A percentile compares a stretch with the other conserved stretches of the same genome.
Conservation (phyloP, 2,797 vertebrate species). For the Semaprochilodus insignis region DNA sequence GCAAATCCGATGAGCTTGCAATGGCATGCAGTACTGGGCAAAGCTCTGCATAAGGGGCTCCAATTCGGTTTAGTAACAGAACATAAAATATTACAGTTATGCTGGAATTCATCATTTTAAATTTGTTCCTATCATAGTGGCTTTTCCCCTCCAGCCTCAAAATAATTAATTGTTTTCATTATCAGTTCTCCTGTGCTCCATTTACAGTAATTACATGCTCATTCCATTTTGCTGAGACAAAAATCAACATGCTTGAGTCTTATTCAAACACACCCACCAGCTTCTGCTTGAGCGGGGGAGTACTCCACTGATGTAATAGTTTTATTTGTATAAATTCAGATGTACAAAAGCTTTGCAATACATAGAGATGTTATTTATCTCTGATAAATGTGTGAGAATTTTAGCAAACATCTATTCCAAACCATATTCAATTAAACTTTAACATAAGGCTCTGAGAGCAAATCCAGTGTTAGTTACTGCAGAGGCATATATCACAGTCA, state of each 20-base stretch:
- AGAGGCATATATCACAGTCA: background rate
- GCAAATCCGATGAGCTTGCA: background rate
- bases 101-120: conserved; percentile 8
- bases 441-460: background rate
- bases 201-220: conserved; percentile 69
- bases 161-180: conserved; percentile 78
- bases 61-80: background rate
- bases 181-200: conserved; percentile 67
- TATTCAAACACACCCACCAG: background rate
- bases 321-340: background rate
- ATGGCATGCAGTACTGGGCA: background rate
- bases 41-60: background rate
- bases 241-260: conserved; percentile 62
- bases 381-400: background rate
- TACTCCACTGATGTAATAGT: background rate
- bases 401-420: background rate
- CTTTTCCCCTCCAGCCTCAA: conserved; percentile 62
- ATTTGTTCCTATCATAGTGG: conserved; percentile 14
- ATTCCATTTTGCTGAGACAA: conserved; percentile 62
- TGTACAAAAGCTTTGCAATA: background rate
- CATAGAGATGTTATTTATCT: background rate
- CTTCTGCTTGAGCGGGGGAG: background rate
- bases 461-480: background rate
- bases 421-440: background rate
- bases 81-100: conserved; percentile 25